Percentiles rank a stretch among this genome's conserved stretches.
phyloP scores from a whole-genome alignment of 2,888 invertebrate species.

The Teleiodes luculella region DNA sequence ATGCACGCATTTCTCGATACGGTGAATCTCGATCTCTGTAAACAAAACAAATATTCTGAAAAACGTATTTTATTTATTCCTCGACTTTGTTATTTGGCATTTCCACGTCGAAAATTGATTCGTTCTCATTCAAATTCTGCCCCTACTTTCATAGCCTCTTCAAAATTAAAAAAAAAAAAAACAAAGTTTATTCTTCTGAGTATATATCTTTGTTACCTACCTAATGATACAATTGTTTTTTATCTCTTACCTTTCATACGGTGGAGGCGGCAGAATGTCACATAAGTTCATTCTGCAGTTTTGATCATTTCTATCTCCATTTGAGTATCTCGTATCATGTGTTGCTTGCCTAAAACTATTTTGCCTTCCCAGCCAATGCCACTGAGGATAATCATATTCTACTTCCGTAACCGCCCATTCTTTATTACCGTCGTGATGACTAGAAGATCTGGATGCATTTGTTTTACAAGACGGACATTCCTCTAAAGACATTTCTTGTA shows the following conservation, averaged over 20 bases:
- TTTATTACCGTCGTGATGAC: conserved; percentile 65
- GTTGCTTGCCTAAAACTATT: conserved; percentile 65
- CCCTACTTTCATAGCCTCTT: too few species aligned
- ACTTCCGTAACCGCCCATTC: conserved; percentile 71
- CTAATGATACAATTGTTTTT: too few species aligned
- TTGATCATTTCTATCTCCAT: conserved; percentile 56
- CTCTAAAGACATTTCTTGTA: conserved; percentile 66
- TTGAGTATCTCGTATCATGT: conserved; percentile 54
- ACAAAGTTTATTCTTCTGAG: too few species aligned
- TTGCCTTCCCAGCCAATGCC: conserved; percentile 71
- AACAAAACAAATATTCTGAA: conserved; percentile 26
- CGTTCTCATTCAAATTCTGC: too few species aligned
- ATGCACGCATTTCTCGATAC: conserved; percentile 64
- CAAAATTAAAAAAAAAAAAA: too few species aligned
- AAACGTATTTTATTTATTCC: too few species aligned
- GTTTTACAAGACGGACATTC: conserved; percentile 73
- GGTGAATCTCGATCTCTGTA: conserved; percentile 71
- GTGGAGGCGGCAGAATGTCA: conserved; percentile 69
- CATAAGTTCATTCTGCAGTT: conserved; percentile 73
- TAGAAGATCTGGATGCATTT: conserved; percentile 66
- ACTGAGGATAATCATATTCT: conserved; percentile 72
- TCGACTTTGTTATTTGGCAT: too few species aligned
- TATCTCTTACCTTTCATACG: conserved; percentile 62
- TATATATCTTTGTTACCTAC: too few species aligned
- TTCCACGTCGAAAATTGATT: too few species aligned